These are phyloP conservation scores for Ernsta delagoae DNA, from an alignment of 2,888 invertebrate genomes.

Conservation along the genomic window DNA sequence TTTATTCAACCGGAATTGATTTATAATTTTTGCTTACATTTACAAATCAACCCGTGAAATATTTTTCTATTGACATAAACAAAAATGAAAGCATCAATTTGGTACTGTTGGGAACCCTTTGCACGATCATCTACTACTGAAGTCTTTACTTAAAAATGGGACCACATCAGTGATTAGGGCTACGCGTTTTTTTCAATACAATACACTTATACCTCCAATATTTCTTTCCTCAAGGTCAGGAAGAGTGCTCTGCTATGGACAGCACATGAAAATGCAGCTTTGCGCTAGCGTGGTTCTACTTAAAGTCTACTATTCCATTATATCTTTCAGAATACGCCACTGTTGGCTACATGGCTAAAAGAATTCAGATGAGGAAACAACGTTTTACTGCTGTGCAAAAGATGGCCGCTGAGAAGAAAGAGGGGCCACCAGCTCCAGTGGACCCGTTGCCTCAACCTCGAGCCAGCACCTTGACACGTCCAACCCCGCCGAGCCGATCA, in stretches of 20 bases:
- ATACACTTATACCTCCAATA: too few relatives aligned
- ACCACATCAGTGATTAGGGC: neutral
- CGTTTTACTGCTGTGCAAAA: constrained; percentile 95
- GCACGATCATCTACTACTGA: neutral
- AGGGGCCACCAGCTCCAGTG: constrained; percentile 88
- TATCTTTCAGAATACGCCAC: constrained; percentile 95
- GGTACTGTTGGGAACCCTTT: too few relatives aligned
- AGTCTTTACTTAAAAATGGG: neutral
- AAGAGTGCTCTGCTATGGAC: neutral
- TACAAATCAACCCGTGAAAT: too few relatives aligned
- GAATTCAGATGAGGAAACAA: constrained; percentile 98
- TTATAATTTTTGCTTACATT: too few relatives aligned
- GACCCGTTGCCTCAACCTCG: constrained; percentile 86
- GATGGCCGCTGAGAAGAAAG: constrained; percentile 95
- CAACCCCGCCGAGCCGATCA: constrained; percentile 73
- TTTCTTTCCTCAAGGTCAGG: neutral
- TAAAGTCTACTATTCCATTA: constrained; percentile 34
- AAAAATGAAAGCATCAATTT: too few relatives aligned
- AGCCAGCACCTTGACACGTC: constrained; percentile 87
- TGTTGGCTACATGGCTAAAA: constrained; percentile 98
- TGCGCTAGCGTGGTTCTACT: constrained; percentile 36
- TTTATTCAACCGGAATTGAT: neutral
- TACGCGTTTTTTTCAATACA: neutral
- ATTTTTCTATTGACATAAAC: too few relatives aligned
- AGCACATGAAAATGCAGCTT: constrained; percentile 35